Base-by-base conservation (phyloP, 2,113 vertebrate species). In the Anas platyrhynchos region DNA sequence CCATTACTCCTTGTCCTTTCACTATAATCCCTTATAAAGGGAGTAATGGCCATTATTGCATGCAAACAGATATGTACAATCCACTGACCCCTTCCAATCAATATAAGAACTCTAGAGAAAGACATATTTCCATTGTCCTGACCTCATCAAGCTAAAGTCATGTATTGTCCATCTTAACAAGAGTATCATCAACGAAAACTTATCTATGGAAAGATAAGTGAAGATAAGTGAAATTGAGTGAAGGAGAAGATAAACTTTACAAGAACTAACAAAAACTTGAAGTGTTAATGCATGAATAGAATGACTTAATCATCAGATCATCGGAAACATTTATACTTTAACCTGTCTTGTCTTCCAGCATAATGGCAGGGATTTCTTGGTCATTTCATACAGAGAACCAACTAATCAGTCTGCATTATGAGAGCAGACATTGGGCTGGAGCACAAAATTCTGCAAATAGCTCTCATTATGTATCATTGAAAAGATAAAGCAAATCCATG, bases 401-500 rank as follows among this genome's bases (percentile, higher is more conserved):
- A n/a, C 36, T 91, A 94, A 94, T 83, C 86, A 65, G 80, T 62
- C 69, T 68, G 36, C 10, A 22, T 25, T 65, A 34, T 54, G 48
- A 56, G 66, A 93, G 31, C 52, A 86, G 69, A 61, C 38, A 65
- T 17, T 41, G 88, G 54, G 41, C 48, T 41, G 38, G 48, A 90
- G 31, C 46, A 86, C 25, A 67, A 54, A 91, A 82, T 73, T 43
- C 54, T 89, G 43, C 81, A 71, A 94, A 93, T 27, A 87, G 17
- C 17, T 86, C 68, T 94, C 83, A 56, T 10, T 80, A 68, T 17
- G 5, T 63, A 68, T 48, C 0, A 0, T 61, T 90, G 54, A 78
- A 93, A 93, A 93, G 83, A 97, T 88, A 86, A 96, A 93, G 66
- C 43, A 96, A 88, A 96, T 93, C 76, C 48, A 72, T 72, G 54